phyloP scores from a whole-genome alignment of 2,888 invertebrate species.

The Cheilosia vernalis region DNA sequence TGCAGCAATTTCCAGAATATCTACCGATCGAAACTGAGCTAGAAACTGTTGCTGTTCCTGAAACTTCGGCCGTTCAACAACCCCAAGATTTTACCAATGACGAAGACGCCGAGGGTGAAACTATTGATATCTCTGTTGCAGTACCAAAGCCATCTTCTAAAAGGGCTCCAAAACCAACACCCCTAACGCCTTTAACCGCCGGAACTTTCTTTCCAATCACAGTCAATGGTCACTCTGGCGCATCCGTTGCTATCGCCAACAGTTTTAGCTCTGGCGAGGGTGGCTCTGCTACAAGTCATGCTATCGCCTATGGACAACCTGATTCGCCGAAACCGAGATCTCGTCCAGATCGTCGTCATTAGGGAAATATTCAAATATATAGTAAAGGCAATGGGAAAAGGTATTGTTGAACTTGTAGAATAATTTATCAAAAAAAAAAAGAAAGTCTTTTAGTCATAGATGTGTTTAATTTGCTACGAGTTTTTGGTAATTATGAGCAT shows the following conservation, averaged over 20 bases:
- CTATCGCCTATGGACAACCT: conserved; percentile 83
- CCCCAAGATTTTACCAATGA: conserved; percentile 75
- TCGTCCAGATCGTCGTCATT: conserved; percentile 77
- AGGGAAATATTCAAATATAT: conserved; percentile 5
- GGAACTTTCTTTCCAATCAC: conserved; percentile 83
- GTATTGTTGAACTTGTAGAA: neutral
- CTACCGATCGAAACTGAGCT: conserved; percentile 63
- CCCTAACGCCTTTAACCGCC: conserved; percentile 77
- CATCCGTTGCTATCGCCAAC: conserved; percentile 83
- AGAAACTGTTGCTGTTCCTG: conserved; percentile 50
- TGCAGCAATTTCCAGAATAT: conserved; percentile 56
- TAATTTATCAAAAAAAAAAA: neutral
- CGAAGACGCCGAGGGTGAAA: neutral
- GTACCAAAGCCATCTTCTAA: conserved; percentile 69
- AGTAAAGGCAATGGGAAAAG: conserved; percentile 3
- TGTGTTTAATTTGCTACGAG: too few relatives aligned
- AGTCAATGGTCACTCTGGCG: conserved; percentile 82
- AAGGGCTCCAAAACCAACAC: neutral
- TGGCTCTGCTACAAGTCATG: conserved; percentile 83
- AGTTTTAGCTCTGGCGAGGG: conserved; percentile 83
- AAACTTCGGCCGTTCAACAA: conserved; percentile 76
- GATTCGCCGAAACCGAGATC: conserved; percentile 79
- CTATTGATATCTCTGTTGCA: conserved; percentile 76
- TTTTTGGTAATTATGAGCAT: too few relatives aligned
- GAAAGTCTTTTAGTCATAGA: too few relatives aligned